These are phyloP conservation scores for Orgyia antiqua DNA, from an alignment of 2,888 invertebrate species.

Conservation along the genomic window DNA sequence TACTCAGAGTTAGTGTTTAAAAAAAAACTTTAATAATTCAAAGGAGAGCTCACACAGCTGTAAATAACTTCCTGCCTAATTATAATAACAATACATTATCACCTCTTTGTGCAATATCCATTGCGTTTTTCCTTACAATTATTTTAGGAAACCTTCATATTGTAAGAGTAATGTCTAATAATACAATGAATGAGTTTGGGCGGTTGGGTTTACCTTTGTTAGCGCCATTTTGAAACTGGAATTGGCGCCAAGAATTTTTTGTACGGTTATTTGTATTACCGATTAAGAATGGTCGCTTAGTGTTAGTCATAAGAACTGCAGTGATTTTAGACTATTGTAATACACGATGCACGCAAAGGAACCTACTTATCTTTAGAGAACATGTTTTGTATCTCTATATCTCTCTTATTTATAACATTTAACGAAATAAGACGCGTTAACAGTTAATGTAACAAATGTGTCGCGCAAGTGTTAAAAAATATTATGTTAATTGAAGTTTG, in stretches of 20 bases:
- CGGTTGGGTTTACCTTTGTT: slow-evolving; percentile 29
- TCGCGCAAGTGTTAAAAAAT: too few species aligned
- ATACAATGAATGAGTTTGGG: too few species aligned
- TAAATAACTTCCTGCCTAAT: background rate
- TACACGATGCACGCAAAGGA: background rate
- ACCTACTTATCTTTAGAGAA: too few species aligned
- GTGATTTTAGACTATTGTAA: too few species aligned
- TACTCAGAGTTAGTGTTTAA: background rate
- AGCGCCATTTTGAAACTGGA: slow-evolving; percentile 27
- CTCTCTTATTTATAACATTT: too few species aligned
- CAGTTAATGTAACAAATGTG: too few species aligned
- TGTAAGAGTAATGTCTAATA: slow-evolving; percentile 21
- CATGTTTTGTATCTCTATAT: too few species aligned
- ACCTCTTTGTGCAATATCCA: background rate
- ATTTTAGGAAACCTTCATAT: slow-evolving; percentile 2
- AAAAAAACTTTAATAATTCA: background rate
- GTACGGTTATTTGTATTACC: slow-evolving; percentile 53
- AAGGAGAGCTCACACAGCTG: background rate
- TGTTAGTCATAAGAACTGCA: too few species aligned
- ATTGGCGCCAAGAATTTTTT: slow-evolving; percentile 56
- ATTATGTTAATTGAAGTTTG: too few species aligned
- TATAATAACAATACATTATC: background rate
- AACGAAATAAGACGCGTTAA: too few species aligned
- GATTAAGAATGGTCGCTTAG: slow-evolving; percentile 43
- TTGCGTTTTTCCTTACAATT: background rate